Evolutionary conservation across 2,888 invertebrate species (phyloP), one percentile per base, ranked within the genome.

Genomic region (Trichopoda pennipes): DNA sequence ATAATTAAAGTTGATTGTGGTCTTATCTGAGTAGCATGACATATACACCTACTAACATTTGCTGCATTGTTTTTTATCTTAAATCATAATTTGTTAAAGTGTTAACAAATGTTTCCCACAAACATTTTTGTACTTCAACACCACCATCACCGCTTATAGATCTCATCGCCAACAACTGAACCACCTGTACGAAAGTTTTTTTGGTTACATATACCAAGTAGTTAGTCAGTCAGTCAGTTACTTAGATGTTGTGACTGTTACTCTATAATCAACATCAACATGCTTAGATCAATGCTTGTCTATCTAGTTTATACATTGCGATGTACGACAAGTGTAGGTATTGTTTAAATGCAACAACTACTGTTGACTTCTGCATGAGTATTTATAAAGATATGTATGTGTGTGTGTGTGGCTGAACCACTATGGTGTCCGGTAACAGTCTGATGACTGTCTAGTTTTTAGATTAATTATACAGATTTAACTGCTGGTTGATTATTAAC

Each of bases 11-110:
- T 28, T 76, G 38, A 47, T 66, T 42, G 76, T 61, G 47, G n/a
- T n/a, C n/a, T 49, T 73, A 69, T 68, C 72, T 76, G 56, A 74
- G 68, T 66, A 58, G 44, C 56, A 75, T 78, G 77, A 60, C 55
- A 56, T 75, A 53, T 80, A 61, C 81, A 83, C 80, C 80, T 84
- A 72, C 83, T 76, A 81, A 81, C 55, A 63, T 55, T 32, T 35
- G 2, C 1, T 64, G n/a, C 14, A 35, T 9, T 47, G 19, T 28
- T 63, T 56, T 78, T 61, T 68, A 78, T 63, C 76, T 81, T 79
- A 82, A 87, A 86, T 86, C 86, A 87, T 85, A 87, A 86, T 87
- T 86, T 87, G 89, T 88, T 88, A 87, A 88, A 87, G 88, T 88
- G 88, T 88, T 88, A 89, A 89, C 89, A 89, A 88, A 88, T 88